phyloP scores from a whole-genome alignment of 2,888 invertebrate genomes.

The Imbricaverruca yamaguchii region DNA sequence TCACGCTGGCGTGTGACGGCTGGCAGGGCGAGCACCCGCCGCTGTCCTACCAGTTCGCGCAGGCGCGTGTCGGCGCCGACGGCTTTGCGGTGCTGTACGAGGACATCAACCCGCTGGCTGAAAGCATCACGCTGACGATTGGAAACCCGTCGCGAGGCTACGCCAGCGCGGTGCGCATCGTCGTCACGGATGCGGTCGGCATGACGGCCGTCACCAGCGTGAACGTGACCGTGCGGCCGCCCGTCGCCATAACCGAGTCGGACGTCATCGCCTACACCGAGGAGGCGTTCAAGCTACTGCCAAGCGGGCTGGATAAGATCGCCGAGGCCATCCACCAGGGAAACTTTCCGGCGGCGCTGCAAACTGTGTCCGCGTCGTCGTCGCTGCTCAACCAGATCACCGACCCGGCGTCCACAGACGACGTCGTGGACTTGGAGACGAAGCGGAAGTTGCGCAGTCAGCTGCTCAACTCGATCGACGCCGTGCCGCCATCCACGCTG shows the following conservation, averaged over 20 bases:
- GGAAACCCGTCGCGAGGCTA: not conserved
- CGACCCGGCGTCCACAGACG: not conserved
- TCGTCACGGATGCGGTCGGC: not conserved
- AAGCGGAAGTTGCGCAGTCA: not conserved
- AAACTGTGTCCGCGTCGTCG: not conserved
- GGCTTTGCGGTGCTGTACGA: not conserved
- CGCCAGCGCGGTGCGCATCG: not conserved
- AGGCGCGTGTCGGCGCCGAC: not conserved
- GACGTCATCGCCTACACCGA: not conserved
- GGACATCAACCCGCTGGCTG: not conserved
- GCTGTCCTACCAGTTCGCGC: not conserved
- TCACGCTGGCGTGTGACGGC: not conserved
- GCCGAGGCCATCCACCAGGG: not conserved
- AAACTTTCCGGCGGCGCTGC: not conserved
- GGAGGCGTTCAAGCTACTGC: not conserved
- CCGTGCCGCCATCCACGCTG: not conserved
- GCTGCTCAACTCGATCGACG: not conserved
- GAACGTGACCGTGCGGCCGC: not conserved
- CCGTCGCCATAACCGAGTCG: not conserved
- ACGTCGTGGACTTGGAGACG: not conserved
- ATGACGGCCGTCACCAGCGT: not conserved
- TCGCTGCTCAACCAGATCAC: constrained; percentile 8
- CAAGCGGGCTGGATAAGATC: not conserved
- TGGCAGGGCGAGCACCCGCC: not conserved
- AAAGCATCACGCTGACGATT: not conserved